A percentile compares a stretch with the other conserved stretches of the same genome.
phyloP scores from a whole-genome alignment of 2,888 invertebrate species.

The Folsomia candida region DNA sequence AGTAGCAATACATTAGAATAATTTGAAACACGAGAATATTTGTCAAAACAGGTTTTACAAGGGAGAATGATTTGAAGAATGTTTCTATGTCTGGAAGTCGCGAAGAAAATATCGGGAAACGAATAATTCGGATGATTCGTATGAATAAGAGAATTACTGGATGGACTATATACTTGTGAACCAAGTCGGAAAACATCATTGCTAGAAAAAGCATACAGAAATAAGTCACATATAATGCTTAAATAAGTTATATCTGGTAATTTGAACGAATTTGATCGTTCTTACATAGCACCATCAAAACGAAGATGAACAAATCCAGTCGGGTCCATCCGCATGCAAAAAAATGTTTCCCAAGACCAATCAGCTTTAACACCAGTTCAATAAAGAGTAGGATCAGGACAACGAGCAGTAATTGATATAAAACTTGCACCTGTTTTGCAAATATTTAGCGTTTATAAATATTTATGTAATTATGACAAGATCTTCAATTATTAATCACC shows the following conservation, averaged over 20 bases:
- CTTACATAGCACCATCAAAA: neutral
- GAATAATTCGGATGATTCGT: neutral
- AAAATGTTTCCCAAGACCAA: neutral
- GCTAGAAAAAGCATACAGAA: neutral
- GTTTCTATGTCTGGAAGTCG: neutral
- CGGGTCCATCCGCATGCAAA: neutral
- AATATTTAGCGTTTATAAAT: too few species aligned
- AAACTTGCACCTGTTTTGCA: neutral
- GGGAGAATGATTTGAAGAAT: neutral
- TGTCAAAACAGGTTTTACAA: neutral
- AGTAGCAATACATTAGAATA: neutral
- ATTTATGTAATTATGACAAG: too few species aligned
- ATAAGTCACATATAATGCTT: too few species aligned
- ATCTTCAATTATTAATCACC: too few species aligned
- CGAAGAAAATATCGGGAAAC: neutral
- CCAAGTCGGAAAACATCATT: neutral
- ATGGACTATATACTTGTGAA: neutral
- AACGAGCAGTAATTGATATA: too few species aligned
- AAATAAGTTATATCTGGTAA: too few species aligned
- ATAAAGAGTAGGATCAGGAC: neutral
- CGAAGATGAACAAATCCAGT: neutral
- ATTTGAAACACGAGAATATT: neutral
- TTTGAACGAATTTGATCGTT: too few species aligned
- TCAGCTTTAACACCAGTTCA: neutral
- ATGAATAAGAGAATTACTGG: neutral